Base-by-base conservation (phyloP, 2,113 vertebrate species). In the Neodon shergylaensis region DNA sequence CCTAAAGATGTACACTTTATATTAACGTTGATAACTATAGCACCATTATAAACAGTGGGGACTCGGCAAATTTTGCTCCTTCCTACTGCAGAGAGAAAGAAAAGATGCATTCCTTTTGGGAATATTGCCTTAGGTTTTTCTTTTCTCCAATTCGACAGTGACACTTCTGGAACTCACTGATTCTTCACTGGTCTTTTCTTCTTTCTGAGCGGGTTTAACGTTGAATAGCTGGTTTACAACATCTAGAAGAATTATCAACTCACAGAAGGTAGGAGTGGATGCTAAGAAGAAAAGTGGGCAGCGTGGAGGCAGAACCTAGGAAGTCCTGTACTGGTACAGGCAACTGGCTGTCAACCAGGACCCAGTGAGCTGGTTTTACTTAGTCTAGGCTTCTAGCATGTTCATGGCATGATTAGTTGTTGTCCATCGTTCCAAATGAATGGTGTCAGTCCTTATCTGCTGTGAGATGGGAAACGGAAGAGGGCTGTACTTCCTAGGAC, bases 221-320 rank as follows among this genome's bases (percentile, higher is more conserved):
- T 4, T 47, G 84, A 65, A 82, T 17, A 82, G 74, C 26, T 70
- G 44, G 72, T 21, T 26, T 0, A 1, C 42, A 36, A 36, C 63
- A 90, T 79, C 11, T 5, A 61, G 42, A 88, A 73, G 28, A 8
- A 22, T 9, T 44, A 16, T n/a, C 16, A 72, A 65, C 42, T 47
- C 58, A 19, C 19, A 74, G 73, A 19, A 72, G 17, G 47, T 5
- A 21, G 14, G 44, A 42, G 39, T 13, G 2, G 26, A 7, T 6
- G 6, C 42, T 1, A 0, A 9, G n/a, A 19, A 14, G 44, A 4
- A 9, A 52, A 0, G 0, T 3, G 58, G 39, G 8, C 22, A 76
- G 26, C 42, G 9, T 36, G 49, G 63, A 61, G 44, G 12, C 16
- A 19, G 44, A 28, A 2, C 28, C 65, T 66, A 26, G 13, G 24